A percentile compares a stretch with the other conserved stretches of the same genome.
Evolutionary conservation across 2,113 vertebrate species (phyloP).

Genomic region (Noctilio leporinus): DNA sequence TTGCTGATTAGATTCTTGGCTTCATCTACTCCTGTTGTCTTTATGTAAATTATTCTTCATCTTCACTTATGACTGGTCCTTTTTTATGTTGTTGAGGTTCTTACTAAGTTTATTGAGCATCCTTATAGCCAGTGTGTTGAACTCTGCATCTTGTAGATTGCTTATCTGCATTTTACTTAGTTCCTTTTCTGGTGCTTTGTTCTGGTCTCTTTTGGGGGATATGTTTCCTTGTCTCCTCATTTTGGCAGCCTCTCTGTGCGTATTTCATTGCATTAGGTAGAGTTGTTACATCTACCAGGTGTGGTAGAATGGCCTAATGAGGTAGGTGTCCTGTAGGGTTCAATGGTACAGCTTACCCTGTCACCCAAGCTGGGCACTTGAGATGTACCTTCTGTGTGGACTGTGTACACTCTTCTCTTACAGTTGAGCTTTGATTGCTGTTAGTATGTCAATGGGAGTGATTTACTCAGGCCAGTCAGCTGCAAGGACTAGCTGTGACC

Average conservation of each 20-base stretch:
- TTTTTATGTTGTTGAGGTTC: not conserved
- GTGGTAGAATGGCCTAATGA: not conserved
- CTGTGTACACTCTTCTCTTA: not conserved
- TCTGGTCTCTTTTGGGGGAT: not conserved
- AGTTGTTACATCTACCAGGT: not conserved
- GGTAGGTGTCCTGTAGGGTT: not conserved
- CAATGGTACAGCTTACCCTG: not conserved
- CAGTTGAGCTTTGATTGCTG: not conserved
- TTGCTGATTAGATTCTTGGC: not conserved
- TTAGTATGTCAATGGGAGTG: not conserved
- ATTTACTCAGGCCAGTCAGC: not conserved
- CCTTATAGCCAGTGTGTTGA: not conserved
- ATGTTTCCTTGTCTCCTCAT: not conserved
- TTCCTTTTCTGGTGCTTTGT: not conserved
- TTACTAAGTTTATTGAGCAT: not conserved
- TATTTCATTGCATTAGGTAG: not conserved
- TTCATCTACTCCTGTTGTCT: not conserved
- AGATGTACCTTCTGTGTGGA: no score
- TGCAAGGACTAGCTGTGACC: not conserved
- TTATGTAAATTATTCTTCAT: not conserved
- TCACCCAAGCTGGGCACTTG: not conserved
- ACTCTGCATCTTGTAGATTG: not conserved
- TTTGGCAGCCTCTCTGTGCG: not conserved
- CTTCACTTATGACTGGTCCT: not conserved
- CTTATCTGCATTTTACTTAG: not conserved